Conservation (phyloP, 2,113 vertebrate genomes). For the Ictalurus punctatus region DNA sequence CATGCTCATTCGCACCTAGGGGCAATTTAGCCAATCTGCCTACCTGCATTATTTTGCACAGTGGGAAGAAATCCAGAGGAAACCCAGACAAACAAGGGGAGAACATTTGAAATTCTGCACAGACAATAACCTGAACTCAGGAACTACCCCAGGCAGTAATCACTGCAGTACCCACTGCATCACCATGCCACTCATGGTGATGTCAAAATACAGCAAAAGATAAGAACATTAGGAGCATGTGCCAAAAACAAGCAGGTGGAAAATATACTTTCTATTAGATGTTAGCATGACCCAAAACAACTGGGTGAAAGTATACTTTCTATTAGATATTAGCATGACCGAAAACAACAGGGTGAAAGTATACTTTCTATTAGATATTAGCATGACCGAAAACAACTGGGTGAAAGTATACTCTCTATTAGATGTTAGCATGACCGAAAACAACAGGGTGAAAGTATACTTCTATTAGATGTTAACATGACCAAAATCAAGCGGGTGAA, state of each 20-base stretch:
- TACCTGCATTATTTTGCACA: background rate
- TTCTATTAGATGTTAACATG: too few species aligned
- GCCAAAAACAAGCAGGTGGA: background rate
- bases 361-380: too few species aligned
- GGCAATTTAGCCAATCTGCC: background rate
- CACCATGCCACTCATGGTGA: background rate
- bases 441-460: too few species aligned
- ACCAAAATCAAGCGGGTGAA: background rate
- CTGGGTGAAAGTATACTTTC: background rate
- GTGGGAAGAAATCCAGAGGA: background rate
- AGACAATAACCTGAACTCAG: background rate
- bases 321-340: background rate
- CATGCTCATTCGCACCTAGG: background rate
- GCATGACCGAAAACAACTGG: too few species aligned
- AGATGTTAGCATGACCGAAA: too few species aligned
- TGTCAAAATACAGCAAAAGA: background rate
- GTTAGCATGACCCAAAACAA: background rate
- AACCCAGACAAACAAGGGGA: background rate
- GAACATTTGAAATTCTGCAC: background rate
- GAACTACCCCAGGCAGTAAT: background rate
- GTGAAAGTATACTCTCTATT: too few species aligned
- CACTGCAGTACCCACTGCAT: background rate
- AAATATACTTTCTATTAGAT: background rate
- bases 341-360: too few species aligned
- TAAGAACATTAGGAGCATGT: background rate